phyloP scores from a whole-genome alignment of 2,113 vertebrate species.

The Sceloporus undulatus region DNA sequence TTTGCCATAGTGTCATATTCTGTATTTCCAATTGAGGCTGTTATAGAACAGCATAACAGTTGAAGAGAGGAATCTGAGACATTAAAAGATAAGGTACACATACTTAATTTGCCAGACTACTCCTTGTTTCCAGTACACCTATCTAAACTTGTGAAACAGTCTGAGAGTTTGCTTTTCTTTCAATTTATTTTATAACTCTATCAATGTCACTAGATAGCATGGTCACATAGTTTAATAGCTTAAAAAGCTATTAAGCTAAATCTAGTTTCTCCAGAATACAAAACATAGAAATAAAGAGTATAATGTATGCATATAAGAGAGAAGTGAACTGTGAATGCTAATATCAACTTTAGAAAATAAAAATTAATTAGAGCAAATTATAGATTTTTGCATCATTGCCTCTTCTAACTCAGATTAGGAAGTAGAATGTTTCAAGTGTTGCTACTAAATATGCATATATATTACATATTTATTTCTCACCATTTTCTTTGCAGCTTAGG shows the following conservation, averaged over 20 bases:
- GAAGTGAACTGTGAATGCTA: constrained; percentile 35
- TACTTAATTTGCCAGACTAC: constrained; percentile 3
- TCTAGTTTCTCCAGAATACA: constrained; percentile 18
- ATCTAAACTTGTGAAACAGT: constrained; percentile 13
- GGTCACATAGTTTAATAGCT: constrained; percentile 29
- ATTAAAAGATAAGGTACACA: neutral
- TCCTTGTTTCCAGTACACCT: neutral
- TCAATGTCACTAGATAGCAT: constrained; percentile 22
- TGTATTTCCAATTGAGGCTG: neutral
- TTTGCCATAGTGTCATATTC: neutral
- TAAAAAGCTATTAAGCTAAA: constrained; percentile 40
- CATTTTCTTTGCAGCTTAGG: neutral
- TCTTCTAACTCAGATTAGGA: constrained; percentile 51
- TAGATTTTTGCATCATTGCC: constrained; percentile 54
- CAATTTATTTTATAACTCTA: constrained; percentile 32
- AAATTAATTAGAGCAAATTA: constrained; percentile 65
- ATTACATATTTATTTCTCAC: constrained; percentile 52
- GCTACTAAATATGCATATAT: constrained; percentile 61
- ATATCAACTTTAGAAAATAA: constrained; percentile 59
- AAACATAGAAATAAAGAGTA: constrained; percentile 27
- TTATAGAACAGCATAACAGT: neutral
- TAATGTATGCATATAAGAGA: neutral
- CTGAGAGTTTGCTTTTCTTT: neutral
- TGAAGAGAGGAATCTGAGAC: neutral
- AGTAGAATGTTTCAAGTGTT: constrained; percentile 54